Conservation (phyloP, 1,140 invertebrate species). For the Cephus cinctus region DNA sequence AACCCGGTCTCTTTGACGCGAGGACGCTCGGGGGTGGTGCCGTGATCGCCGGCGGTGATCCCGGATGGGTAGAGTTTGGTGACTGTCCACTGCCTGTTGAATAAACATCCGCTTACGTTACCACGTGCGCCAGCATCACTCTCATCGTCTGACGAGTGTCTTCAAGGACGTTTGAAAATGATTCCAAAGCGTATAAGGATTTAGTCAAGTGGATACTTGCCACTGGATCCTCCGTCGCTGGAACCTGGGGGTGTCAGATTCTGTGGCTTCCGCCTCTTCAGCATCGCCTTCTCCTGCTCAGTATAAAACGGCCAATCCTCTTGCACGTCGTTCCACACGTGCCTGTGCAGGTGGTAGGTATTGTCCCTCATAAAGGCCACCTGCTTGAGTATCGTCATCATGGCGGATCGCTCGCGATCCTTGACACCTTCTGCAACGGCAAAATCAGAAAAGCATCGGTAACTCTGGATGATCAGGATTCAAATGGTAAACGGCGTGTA, state of each 20-base stretch:
- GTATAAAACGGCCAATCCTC: constrained; percentile 93
- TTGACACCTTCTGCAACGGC: constrained; percentile 78
- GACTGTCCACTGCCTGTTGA: constrained; percentile 62
- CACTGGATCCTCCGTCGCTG: constrained; percentile 72
- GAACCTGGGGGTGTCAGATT: constrained; percentile 84
- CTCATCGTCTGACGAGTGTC: not conserved
- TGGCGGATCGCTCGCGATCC: constrained; percentile 75
- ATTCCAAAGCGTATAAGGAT: too few relatives aligned
- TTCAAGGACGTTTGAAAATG: too few relatives aligned
- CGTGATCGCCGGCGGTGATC: constrained; percentile 60
- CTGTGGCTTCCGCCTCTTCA: constrained; percentile 86
- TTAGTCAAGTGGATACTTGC: constrained; percentile 41
- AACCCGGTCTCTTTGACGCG: constrained; percentile 58
- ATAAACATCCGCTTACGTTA: not conserved
- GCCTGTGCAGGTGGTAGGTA: constrained; percentile 79
- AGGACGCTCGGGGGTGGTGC: constrained; percentile 40
- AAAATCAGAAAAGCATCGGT: constrained; percentile 7
- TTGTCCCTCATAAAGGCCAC: constrained; percentile 83
- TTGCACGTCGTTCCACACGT: constrained; percentile 89
- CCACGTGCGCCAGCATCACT: not conserved
- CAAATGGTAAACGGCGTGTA: too few relatives aligned
- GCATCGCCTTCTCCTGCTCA: constrained; percentile 80
- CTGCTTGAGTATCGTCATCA: constrained; percentile 74
- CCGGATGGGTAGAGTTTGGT: constrained; percentile 68
- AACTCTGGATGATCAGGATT: too few relatives aligned